Base-by-base conservation (phyloP, 2,888 invertebrate genomes). In the Drosophila acutilabella region DNA sequence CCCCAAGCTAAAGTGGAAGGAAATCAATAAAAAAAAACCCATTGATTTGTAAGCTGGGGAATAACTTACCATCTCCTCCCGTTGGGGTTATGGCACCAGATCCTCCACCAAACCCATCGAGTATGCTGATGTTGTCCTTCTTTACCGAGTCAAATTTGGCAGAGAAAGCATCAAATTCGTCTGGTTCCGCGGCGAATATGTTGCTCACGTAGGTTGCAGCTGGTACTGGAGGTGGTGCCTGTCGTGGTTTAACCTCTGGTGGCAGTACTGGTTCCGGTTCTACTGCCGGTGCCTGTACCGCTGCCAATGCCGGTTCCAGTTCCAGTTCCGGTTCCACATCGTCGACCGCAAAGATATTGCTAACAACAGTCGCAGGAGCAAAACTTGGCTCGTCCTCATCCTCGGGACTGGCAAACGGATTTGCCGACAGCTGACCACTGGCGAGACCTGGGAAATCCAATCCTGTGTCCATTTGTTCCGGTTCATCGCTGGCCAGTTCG, bases 161-260 rank as follows among this genome's bases (percentile, higher is more conserved):
- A 3, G 97, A 95, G 85, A 98, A 98, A 0, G 97, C 97, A 91
- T 98, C 98, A 80, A 98, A 98, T 26, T 94, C 95, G 78, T 96
- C 95, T 0, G 93, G 94, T 42, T 94, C 90, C 0, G 73, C 77
- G 2, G 91, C 89, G 48, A 92, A 92, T n/a, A 92, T 91, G 41
- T 92, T 91, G 40, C 85, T 81, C 16, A 69, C 75, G 53, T 79
- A 80, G 36, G 56, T 65, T 90, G 92, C 40, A n/a, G 38, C 40
- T n/a, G 54, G 41, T 7, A 47, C 57, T 48, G 64, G 36, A 5
- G 52, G 41, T 18, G 73, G 73, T n/a, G 60, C 18, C 10, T 80
- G 72, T 1, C 80, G 72, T 18, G 79, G 78, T 6, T 87, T 70
- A 4, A 80, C 82, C 7, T 66, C 64, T 1, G 83, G 82, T 6